A percentile compares a stretch with the other conserved stretches of the same genome.
Conservation (phyloP, 2,113 vertebrate species). For the Tapirus terrestris region DNA sequence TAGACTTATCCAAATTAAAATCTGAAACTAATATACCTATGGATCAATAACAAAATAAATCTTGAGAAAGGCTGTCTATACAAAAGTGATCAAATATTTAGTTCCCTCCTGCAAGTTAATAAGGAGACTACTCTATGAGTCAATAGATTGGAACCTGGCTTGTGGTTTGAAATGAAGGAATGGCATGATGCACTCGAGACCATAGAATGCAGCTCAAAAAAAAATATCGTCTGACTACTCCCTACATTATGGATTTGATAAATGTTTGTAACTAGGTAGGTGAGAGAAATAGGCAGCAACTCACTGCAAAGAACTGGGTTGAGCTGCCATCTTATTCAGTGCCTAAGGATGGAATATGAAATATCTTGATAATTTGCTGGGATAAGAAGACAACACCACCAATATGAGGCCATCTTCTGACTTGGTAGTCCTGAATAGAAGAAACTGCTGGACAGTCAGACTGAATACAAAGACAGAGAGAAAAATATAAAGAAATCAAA, state of each 20-base stretch:
- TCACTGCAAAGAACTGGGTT: neutral
- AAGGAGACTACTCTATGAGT: neutral
- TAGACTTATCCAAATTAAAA: neutral
- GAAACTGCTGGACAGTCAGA: neutral
- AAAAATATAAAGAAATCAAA: neutral
- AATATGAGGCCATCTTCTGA: neutral
- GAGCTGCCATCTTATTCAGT: neutral
- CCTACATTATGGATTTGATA: neutral
- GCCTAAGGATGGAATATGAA: neutral
- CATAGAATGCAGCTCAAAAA: neutral
- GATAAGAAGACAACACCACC: neutral
- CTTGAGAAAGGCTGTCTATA: neutral
- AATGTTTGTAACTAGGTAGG: neutral
- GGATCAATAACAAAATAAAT: neutral
- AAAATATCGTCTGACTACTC: neutral
- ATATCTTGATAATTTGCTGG: neutral
- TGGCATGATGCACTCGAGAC: neutral
- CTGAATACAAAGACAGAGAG: neutral
- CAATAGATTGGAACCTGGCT: neutral
- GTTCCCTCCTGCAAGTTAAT: fast-evolving
- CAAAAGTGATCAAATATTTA: neutral
- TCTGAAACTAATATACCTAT: neutral
- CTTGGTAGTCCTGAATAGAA: neutral
- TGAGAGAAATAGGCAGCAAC: neutral
- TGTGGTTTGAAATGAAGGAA: neutral